Percentiles rank a stretch among this genome's conserved stretches.
phyloP scores from a whole-genome alignment of 2,113 vertebrate species.

The Ictidomys tridecemlineatus region DNA sequence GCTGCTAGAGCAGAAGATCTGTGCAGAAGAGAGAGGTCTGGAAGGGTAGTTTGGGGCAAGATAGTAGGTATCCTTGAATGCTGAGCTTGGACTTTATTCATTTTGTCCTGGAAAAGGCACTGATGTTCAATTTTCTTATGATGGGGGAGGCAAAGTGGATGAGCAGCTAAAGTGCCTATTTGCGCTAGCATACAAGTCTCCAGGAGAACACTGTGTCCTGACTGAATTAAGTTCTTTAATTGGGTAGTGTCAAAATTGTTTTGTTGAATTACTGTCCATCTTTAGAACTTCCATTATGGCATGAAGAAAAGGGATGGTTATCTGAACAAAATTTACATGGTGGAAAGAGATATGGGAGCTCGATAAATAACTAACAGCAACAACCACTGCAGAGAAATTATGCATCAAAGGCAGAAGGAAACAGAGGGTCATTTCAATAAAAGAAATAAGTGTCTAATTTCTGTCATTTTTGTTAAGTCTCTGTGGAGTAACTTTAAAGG shows the following conservation, averaged over 20 bases:
- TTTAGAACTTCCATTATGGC: neutral
- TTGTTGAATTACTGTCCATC: neutral
- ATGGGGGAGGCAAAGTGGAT: neutral
- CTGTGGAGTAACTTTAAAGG: slow-evolving; percentile 11
- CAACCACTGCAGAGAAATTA: neutral
- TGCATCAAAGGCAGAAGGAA: neutral
- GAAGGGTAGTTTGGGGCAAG: neutral
- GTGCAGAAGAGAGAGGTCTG: neutral
- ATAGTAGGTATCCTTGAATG: neutral
- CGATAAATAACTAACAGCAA: neutral
- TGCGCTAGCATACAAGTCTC: neutral
- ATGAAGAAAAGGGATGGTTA: neutral
- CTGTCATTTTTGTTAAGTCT: slow-evolving; percentile 32
- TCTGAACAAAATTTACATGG: neutral
- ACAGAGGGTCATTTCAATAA: neutral
- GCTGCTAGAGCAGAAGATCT: neutral
- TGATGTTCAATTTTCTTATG: neutral
- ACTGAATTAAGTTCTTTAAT: neutral
- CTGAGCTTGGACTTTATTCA: neutral
- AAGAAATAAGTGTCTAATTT: neutral
- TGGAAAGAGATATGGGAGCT: neutral
- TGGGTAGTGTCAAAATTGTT: neutral
- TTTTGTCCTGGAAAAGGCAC: neutral
- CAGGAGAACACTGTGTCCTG: neutral
- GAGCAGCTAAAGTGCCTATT: neutral